Conservation (phyloP, 2,888 invertebrate genomes). For the Caradrina kadenii region DNA sequence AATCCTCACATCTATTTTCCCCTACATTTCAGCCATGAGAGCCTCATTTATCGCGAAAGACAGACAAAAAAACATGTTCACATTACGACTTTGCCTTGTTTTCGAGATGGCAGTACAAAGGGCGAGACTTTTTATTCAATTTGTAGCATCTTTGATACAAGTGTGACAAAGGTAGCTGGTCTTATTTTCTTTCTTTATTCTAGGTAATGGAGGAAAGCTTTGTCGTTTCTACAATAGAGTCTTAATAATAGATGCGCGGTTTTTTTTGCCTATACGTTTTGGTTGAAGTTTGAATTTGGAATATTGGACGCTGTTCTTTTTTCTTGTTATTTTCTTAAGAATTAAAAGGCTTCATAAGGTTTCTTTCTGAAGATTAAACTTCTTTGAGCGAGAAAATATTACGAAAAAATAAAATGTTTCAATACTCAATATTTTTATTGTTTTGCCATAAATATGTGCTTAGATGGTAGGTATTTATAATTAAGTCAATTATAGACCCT, state of each 20-base stretch:
- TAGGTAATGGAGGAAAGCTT: conserved; percentile 44
- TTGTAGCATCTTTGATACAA: conserved; percentile 59
- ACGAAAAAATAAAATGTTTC: neutral
- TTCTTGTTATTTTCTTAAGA: neutral
- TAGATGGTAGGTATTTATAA: no score
- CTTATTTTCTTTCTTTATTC: conserved; percentile 25
- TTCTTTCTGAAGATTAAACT: neutral
- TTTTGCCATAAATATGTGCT: no score
- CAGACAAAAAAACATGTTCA: conserved; percentile 37
- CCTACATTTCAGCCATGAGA: conserved; percentile 30
- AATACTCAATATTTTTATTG: no score
- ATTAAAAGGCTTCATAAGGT: neutral
- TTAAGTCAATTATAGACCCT: no score
- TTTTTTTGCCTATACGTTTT: conserved; percentile 16
- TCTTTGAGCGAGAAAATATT: neutral
- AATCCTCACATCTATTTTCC: conserved; percentile 2
- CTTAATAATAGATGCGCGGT: conserved; percentile 17
- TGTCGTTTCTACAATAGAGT: conserved; percentile 38
- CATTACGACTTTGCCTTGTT: conserved; percentile 49
- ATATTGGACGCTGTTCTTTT: conserved; percentile 6
- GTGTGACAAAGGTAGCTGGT: conserved; percentile 50
- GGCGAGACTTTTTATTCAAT: conserved; percentile 60
- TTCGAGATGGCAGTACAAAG: conserved; percentile 57
- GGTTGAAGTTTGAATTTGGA: conserved; percentile 29
- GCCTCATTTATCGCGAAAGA: conserved; percentile 40